A percentile compares a stretch with the other conserved stretches of the same genome.
phyloP scores from a whole-genome alignment of 2,888 invertebrate genomes.

The Acleris laterana region DNA sequence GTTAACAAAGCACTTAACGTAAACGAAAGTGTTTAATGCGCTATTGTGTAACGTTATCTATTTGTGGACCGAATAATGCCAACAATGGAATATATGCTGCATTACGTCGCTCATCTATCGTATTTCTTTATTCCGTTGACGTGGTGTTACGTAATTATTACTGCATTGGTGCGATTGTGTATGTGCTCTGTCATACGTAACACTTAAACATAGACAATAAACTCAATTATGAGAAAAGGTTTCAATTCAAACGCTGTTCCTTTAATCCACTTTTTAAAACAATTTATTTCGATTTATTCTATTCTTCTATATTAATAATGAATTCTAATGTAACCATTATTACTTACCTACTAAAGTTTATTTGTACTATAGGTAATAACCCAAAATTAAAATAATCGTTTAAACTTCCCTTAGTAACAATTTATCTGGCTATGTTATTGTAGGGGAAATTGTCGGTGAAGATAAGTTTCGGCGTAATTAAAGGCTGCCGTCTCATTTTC shows the following conservation, averaged over 20 bases:
- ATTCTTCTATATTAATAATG: no score
- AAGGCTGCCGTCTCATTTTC: constrained; percentile 20
- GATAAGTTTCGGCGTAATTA: constrained; percentile 24
- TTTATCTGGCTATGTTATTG: background rate
- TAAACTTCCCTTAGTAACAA: constrained; percentile 2
- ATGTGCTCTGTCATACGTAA: constrained; percentile 30
- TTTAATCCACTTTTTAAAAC: no score
- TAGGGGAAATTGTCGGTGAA: background rate
- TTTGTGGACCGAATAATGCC: constrained; percentile 58
- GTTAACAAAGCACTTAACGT: constrained; percentile 65
- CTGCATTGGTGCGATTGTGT: constrained; percentile 51
- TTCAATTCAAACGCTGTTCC: background rate
- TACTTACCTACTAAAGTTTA: no score
- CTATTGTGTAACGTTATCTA: constrained; percentile 60
- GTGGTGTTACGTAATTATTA: constrained; percentile 53
- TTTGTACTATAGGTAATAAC: no score
- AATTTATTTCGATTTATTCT: no score
- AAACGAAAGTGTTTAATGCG: constrained; percentile 68
- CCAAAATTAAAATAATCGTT: background rate
- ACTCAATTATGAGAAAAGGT: background rate
- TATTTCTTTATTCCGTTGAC: constrained; percentile 54
- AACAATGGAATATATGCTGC: constrained; percentile 50
- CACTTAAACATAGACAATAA: background rate
- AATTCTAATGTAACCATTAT: no score
- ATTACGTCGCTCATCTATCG: constrained; percentile 50